Evolutionary conservation across 2,888 invertebrate genomes (phyloP).

Genomic region (Mellilla xanthometata): DNA sequence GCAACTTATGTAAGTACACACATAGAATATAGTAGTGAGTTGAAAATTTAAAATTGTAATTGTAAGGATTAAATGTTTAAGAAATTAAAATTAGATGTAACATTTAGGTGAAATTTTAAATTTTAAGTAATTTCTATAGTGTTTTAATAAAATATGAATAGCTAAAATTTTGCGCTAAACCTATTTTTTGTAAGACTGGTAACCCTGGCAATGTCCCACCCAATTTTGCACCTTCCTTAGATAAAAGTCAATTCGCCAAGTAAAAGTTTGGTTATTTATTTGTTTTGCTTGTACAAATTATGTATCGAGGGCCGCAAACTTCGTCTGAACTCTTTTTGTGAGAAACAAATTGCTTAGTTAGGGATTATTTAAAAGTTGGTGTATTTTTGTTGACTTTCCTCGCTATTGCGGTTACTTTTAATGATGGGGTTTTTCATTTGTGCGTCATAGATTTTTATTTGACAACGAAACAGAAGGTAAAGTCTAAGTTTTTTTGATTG

Average conservation of each 20-base stretch:
- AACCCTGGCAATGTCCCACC: constrained; percentile 17
- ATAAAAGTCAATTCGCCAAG: constrained; percentile 32
- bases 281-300: constrained; percentile 56
- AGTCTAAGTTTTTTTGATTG: neutral
- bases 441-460: constrained; percentile 3
- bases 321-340: constrained; percentile 28
- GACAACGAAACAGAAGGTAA: neutral
- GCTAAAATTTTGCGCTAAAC: too few relatives aligned
- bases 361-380: constrained; percentile 28
- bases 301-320: constrained; percentile 37
- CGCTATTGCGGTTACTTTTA: constrained; percentile 11
- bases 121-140: too few relatives aligned
- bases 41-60: too few relatives aligned
- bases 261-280: constrained; percentile 61
- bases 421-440: constrained; percentile 11
- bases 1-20: too few relatives aligned
- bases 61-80: too few relatives aligned
- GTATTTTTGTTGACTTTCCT: constrained; percentile 6
- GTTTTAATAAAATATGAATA: too few relatives aligned
- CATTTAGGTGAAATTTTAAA: too few relatives aligned
- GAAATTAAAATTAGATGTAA: too few relatives aligned
- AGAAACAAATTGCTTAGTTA: constrained; percentile 33
- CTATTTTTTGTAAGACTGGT: neutral
- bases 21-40: too few relatives aligned
- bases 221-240: constrained; percentile 39